These are phyloP conservation scores for Stegastes partitus DNA, from an alignment of 2,113 vertebrate genomes.

Conservation along the genomic window DNA sequence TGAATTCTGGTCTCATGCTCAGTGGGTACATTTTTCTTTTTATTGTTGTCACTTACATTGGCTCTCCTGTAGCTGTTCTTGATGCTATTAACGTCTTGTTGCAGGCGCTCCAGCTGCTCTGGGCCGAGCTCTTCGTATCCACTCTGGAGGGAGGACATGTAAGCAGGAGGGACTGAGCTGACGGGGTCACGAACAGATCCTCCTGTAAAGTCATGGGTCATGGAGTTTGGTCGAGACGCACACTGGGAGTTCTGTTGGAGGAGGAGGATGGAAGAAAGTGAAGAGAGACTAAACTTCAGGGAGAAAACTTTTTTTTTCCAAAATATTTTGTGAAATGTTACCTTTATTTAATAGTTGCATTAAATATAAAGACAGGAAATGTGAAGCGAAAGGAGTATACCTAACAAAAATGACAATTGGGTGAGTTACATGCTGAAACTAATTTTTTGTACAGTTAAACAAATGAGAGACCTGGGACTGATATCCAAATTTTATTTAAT, in stretches of 20 bases:
- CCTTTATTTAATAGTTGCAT: no score
- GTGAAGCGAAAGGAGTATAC: no score
- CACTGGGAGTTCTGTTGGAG: constrained; percentile 88
- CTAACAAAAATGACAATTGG: no score
- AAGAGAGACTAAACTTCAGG: neutral
- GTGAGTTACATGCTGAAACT: no score
- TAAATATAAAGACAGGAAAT: no score
- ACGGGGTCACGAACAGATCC: constrained; percentile 80
- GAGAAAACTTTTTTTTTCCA: neutral
- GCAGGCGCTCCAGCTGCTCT: constrained; percentile 88
- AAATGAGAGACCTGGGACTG: no score
- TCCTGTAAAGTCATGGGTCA: constrained; percentile 84
- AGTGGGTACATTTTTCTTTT: neutral
- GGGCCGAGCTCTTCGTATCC: constrained; percentile 87
- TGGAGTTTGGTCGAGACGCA: constrained; percentile 88
- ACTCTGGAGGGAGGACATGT: constrained; percentile 88
- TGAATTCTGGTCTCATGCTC: no score
- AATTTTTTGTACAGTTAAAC: no score
- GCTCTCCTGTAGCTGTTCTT: constrained; percentile 87
- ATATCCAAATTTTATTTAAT: no score
- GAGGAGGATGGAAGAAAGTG: neutral
- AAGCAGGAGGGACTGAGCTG: constrained; percentile 74
- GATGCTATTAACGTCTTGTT: constrained; percentile 84
- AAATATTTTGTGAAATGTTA: no score
- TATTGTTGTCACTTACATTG: constrained; percentile 79